Conservation (phyloP, 2,113 vertebrate genomes). For the Lycocorax pyrrhopterus region DNA sequence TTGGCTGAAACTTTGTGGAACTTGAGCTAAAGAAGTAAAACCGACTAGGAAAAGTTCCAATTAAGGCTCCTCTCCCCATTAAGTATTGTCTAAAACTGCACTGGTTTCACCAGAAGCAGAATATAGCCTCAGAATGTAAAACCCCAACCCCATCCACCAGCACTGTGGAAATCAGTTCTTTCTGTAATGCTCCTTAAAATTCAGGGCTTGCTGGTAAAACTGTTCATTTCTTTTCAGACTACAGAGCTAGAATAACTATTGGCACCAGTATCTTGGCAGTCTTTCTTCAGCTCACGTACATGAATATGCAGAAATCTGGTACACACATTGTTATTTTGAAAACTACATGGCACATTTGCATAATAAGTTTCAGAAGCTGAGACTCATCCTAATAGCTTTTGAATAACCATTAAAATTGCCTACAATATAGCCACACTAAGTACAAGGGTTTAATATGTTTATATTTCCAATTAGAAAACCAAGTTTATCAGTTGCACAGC, state of each 20-base stretch:
- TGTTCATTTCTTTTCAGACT: neutral
- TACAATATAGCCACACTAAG: neutral
- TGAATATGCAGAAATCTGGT: neutral
- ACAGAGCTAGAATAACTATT: neutral
- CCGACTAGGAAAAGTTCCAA: neutral
- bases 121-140: neutral
- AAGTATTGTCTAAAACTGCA: neutral
- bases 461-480: neutral
- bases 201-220: neutral
- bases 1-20: neutral
- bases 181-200: neutral
- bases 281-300: neutral
- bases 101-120: neutral
- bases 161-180: neutral
- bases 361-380: neutral
- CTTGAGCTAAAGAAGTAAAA: neutral
- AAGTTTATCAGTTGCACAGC: neutral
- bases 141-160: neutral
- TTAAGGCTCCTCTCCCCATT: neutral
- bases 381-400: neutral
- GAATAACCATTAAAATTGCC: neutral
- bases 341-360: neutral
- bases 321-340: neutral
- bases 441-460: neutral
- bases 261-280: neutral